These are phyloP conservation scores for Polydrusus pterygomalis DNA, from an alignment of 2,888 invertebrate genomes.

Conservation along the genomic window DNA sequence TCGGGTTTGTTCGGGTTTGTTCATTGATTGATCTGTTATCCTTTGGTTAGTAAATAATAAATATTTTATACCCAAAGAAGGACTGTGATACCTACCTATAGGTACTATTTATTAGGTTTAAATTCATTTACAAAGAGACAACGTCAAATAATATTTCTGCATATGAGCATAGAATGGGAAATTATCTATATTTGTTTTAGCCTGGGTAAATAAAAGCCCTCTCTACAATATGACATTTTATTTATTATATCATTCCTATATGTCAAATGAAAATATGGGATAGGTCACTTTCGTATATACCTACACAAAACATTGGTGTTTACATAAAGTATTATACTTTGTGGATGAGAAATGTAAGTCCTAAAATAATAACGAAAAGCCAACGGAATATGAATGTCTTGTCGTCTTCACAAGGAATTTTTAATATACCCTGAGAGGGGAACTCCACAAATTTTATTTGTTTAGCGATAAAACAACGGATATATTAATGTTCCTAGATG, in stretches of 20 bases:
- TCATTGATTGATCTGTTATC: too few species aligned
- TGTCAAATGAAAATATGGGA: slow-evolving; percentile 28
- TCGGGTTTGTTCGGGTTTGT: too few species aligned
- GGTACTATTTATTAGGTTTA: too few species aligned
- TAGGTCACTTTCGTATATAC: slow-evolving; percentile 27
- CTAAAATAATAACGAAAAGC: slow-evolving; percentile 33
- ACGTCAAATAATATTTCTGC: too few species aligned
- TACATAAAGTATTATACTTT: slow-evolving; percentile 34
- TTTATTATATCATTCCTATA: slow-evolving; percentile 32
- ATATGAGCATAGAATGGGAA: slow-evolving; percentile 16
- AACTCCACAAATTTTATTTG: slow-evolving; percentile 4
- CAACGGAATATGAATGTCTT: not conserved
- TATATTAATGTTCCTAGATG: not conserved
- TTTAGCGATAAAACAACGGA: not conserved
- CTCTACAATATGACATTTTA: slow-evolving; percentile 22
- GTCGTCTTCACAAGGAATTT: slow-evolving; percentile 19
- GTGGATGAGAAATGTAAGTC: slow-evolving; percentile 33
- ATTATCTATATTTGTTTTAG: slow-evolving; percentile 28
- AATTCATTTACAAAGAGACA: too few species aligned
- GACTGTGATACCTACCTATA: too few species aligned
- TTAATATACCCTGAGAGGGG: slow-evolving; percentile 5
- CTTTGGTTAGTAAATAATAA: too few species aligned
- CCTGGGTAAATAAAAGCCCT: slow-evolving; percentile 13
- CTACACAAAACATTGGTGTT: slow-evolving; percentile 25
- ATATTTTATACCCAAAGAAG: too few species aligned